Evolutionary conservation across 2,113 vertebrate genomes (phyloP).

Genomic region (Sminthopsis crassicaudata): DNA sequence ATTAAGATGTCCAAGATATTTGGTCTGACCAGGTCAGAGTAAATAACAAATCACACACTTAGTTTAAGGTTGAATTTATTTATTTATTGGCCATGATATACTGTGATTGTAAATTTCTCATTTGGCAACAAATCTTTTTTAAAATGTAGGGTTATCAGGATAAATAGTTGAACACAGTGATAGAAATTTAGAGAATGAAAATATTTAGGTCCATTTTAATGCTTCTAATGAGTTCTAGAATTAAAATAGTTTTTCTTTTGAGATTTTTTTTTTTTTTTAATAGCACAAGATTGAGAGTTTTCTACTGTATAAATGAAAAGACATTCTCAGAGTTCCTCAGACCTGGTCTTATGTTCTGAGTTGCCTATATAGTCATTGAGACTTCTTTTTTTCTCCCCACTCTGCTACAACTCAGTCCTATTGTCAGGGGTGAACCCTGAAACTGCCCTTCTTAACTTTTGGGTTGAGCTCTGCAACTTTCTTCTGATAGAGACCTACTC

Average conservation of each 20-base stretch:
- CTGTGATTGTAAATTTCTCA: background rate
- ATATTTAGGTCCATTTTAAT: background rate
- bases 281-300: background rate
- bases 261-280: background rate
- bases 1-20: background rate
- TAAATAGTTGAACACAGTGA: background rate
- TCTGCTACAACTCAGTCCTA: background rate
- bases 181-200: background rate
- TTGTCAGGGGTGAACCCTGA: no score
- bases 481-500: no score
- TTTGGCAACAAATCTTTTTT: background rate
- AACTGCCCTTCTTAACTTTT: no score
- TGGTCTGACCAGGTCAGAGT: background rate
- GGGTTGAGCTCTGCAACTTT: no score
- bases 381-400: no score
- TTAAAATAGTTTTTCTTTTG: background rate
- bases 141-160: background rate
- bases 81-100: background rate
- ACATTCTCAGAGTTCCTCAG: background rate
- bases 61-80: background rate
- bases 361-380: no score
- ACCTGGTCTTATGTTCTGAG: background rate
- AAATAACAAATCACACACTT: background rate
- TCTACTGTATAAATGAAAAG: background rate
- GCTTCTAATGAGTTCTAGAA: background rate